Evolutionary conservation across 2,888 invertebrate genomes (phyloP).

Genomic region (Drosophila tripunctata): DNA sequence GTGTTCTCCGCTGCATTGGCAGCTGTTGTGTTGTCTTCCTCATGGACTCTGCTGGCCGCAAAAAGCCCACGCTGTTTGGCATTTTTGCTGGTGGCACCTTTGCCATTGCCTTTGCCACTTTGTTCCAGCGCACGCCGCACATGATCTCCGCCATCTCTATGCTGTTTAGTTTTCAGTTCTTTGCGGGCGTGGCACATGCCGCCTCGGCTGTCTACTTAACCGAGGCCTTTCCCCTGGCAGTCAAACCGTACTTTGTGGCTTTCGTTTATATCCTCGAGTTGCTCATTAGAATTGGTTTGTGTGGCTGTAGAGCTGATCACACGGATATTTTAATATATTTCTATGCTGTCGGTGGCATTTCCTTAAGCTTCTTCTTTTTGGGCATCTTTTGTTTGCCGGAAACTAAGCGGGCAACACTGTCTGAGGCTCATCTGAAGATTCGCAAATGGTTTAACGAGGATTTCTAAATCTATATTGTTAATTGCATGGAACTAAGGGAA

Average conservation of each 20-base stretch:
- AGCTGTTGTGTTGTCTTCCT: slow-evolving; percentile 50
- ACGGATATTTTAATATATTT: slow-evolving; percentile 55
- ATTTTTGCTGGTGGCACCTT: slow-evolving; percentile 58
- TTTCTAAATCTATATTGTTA: too few relatives aligned
- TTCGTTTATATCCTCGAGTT: slow-evolving; percentile 63
- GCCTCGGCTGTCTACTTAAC: slow-evolving; percentile 78
- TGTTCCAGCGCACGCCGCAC: slow-evolving; percentile 34
- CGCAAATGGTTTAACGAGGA: slow-evolving; percentile 69
- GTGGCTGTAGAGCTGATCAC: slow-evolving; percentile 26
- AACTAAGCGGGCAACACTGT: slow-evolving; percentile 67
- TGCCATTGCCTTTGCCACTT: slow-evolving; percentile 64
- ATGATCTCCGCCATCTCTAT: slow-evolving; percentile 58
- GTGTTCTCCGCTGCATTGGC: slow-evolving; percentile 65
- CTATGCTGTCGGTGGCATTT: slow-evolving; percentile 61
- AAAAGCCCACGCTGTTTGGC: slow-evolving; percentile 63
- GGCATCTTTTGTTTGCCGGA: slow-evolving; percentile 75
- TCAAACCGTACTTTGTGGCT: slow-evolving; percentile 73
- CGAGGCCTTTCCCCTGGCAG: slow-evolving; percentile 78
- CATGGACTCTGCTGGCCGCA: slow-evolving; percentile 75
- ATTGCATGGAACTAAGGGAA: too few relatives aligned
- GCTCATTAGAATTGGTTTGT: slow-evolving; percentile 61
- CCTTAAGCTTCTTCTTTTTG: slow-evolving; percentile 55
- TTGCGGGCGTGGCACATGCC: slow-evolving; percentile 66
- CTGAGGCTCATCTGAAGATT: slow-evolving; percentile 71
- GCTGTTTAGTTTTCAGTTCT: slow-evolving; percentile 66